Evolutionary conservation across 1,140 invertebrate species (phyloP), one percentile per base, ranked within the genome.

Genomic region (Medauroidea extradentata): DNA sequence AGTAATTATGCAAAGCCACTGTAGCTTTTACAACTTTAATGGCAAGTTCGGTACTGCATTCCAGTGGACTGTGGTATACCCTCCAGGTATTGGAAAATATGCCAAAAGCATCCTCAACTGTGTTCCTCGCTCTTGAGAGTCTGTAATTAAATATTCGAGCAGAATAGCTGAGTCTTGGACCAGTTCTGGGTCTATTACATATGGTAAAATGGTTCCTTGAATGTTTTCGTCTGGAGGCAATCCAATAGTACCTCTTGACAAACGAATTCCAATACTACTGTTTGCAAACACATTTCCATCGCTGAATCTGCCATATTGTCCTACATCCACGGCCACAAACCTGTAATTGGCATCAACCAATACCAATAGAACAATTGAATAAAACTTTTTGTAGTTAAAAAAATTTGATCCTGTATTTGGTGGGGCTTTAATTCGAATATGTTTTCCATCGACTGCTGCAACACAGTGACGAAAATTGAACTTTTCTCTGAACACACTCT

Each of bases 341-440:
- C 72, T 71, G 61, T 72, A 79, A 55, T 78, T 67, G 2, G 73
- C 72, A 68, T 81, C 76, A 21, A 75, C 76, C 9, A 80, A 42
- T 3, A 73, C 79, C 41, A 78, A 63, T 14, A 81, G 61, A 25
- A 80, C 74, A 42, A 78, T 70, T 21, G 71, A 76, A 53, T 38
- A 53, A 4, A 39, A 3, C 39, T 41, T 41, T 18, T 53, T 53
- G 18, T 53, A 53, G 18, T 34, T 27, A 18, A 16, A 38, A 21
- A 9, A 53, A 1, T 34, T 1, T 53, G 52, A 38, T 4, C 52
- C 52, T 14, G 23, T 53, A 1, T 39, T 14, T 38, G 50, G 18
- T 18, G 72, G 68, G 13, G 24, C 19, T 50, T 52, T 49, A 50
- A 78, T 71, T 23, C 50, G 21, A 14, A 77, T 29, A 61, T 76